These are phyloP conservation scores for Rousettus madagascariensis DNA, from an alignment of 2,797 vertebrate species.

Conservation along the genomic window DNA sequence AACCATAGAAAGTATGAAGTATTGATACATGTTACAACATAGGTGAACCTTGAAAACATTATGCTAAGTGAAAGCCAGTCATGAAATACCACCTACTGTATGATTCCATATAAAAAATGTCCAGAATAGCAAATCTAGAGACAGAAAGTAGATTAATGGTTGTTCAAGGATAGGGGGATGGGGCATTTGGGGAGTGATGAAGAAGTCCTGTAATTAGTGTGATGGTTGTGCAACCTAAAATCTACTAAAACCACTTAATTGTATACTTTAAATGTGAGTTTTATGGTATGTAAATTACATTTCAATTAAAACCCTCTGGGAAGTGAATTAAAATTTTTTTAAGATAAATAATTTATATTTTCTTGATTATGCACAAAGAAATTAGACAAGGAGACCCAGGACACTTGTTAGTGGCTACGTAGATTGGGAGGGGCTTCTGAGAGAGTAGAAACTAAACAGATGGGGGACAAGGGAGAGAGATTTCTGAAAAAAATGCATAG, in stretches of 20 bases:
- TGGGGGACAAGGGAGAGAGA: not conserved
- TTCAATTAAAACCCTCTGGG: not conserved
- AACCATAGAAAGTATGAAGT: not conserved
- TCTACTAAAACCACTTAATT: not conserved
- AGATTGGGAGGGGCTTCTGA: not conserved
- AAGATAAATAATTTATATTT: not conserved
- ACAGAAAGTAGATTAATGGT: not conserved
- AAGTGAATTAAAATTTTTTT: not conserved
- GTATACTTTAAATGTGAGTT: not conserved
- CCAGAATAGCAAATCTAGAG: not conserved
- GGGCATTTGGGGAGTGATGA: not conserved
- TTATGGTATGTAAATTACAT: not conserved
- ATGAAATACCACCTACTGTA: not conserved
- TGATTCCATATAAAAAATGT: not conserved
- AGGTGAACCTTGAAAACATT: not conserved
- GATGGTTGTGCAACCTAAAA: not conserved
- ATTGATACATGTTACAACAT: not conserved
- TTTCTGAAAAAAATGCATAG: not conserved
- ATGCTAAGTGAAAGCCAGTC: not conserved
- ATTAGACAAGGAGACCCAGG: not conserved
- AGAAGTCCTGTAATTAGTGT: not conserved
- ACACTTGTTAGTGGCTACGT: not conserved
- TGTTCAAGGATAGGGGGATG: not conserved
- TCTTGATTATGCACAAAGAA: not conserved
- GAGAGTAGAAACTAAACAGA: not conserved